phyloP scores from a whole-genome alignment of 2,113 vertebrate genomes.

The Salvelinus fontinalis region DNA sequence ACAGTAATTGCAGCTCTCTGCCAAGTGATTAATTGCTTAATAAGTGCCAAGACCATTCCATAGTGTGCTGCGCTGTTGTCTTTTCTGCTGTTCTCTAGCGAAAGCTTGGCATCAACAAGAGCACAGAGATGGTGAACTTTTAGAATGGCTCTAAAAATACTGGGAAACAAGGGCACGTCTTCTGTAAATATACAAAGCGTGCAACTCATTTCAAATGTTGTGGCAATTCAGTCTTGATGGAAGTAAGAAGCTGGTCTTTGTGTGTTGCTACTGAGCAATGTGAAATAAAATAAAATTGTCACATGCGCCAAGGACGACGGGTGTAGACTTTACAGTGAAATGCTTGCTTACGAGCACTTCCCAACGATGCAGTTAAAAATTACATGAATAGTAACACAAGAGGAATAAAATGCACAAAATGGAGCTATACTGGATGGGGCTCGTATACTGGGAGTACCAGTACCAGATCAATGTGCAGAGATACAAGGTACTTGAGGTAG shows the following conservation, averaged over 20 bases:
- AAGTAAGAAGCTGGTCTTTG: not conserved
- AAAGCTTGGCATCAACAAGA: not conserved
- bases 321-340: too few species aligned
- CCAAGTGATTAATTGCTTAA: conserved; percentile 70
- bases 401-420: too few species aligned
- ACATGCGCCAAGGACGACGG: too few species aligned
- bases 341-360: too few species aligned
- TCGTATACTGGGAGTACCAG: too few species aligned
- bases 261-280: too few species aligned
- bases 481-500: too few species aligned
- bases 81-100: conserved; percentile 24
- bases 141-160: not conserved
- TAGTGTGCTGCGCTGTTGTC: conserved; percentile 27
- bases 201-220: not conserved
- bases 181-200: not conserved
- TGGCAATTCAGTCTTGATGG: not conserved
- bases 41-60: conserved; percentile 58
- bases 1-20: conserved; percentile 54
- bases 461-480: too few species aligned
- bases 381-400: too few species aligned
- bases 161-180: not conserved
- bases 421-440: too few species aligned
- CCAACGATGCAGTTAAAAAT: too few species aligned
- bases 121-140: conserved; percentile 1
- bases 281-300: too few species aligned